These are phyloP conservation scores for Coranthus polyacanthus DNA, from an alignment of 2,797 vertebrate genomes.

Conservation along the genomic window DNA sequence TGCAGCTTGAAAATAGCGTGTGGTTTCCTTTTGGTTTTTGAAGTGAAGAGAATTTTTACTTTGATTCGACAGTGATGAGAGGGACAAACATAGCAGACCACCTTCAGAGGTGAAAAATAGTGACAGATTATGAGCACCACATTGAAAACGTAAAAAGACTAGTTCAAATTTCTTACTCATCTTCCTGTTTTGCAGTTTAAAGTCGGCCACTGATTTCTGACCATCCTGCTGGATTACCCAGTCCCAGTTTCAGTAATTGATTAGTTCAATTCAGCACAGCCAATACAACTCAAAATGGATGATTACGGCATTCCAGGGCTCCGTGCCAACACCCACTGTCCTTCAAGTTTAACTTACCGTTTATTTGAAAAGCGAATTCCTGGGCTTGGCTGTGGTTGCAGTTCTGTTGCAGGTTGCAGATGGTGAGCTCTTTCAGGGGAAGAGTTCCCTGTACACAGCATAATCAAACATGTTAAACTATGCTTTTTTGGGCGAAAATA, in stretches of 20 bases:
- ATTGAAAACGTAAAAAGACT: not conserved
- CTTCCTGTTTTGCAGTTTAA: slow-evolving; percentile 10
- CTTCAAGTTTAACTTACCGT: slow-evolving; percentile 82
- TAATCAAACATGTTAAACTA: slow-evolving; percentile 31
- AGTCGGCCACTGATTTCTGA: slow-evolving; percentile 14
- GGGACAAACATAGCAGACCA: slow-evolving; percentile 24
- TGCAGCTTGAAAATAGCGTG: slow-evolving; percentile 64
- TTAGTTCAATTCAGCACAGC: slow-evolving; percentile 25
- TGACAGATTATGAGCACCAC: not conserved
- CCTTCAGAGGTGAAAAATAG: slow-evolving; percentile 6
- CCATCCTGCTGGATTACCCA: slow-evolving; percentile 5
- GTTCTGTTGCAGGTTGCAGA: slow-evolving; percentile 85
- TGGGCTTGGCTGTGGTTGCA: slow-evolving; percentile 82
- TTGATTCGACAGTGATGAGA: slow-evolving; percentile 34
- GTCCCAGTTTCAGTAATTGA: slow-evolving; percentile 42
- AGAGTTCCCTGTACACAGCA: slow-evolving; percentile 88
- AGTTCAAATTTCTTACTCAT: not conserved
- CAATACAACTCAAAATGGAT: slow-evolving; percentile 47
- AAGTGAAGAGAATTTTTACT: slow-evolving; percentile 31
- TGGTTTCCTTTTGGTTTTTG: slow-evolving; percentile 29
- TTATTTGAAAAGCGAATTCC: slow-evolving; percentile 91
- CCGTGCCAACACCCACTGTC: slow-evolving; percentile 31
- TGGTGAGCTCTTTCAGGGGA: slow-evolving; percentile 89
- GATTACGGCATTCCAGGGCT: slow-evolving; percentile 26
- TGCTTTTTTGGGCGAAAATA: not conserved